These are phyloP conservation scores for Gymnocephalus cernua DNA, from an alignment of 2,113 vertebrate genomes.

Conservation along the genomic window DNA sequence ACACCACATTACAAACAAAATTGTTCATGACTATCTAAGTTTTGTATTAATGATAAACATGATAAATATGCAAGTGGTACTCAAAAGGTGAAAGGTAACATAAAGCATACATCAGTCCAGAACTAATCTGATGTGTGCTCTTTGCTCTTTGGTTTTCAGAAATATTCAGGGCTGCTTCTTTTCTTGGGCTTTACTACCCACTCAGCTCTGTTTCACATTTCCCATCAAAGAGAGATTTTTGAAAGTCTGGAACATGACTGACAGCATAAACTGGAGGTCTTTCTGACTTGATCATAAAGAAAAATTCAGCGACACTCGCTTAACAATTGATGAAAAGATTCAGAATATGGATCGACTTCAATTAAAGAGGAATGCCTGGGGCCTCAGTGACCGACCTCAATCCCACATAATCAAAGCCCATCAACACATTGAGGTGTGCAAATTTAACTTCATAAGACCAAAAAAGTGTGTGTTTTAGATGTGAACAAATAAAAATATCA, in stretches of 20 bases:
- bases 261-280: slow-evolving; percentile 41
- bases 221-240: slow-evolving; percentile 43
- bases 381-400: slow-evolving; percentile 26
- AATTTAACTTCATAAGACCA: slow-evolving; percentile 29
- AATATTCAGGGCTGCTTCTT: slow-evolving; percentile 43
- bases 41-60: background rate
- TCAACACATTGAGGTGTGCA: slow-evolving; percentile 26
- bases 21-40: background rate
- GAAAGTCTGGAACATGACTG: slow-evolving; percentile 51
- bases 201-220: slow-evolving; percentile 41
- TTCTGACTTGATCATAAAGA: slow-evolving; percentile 61
- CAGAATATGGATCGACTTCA: slow-evolving; percentile 40
- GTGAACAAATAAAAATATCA: slow-evolving; percentile 11
- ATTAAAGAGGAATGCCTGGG: slow-evolving; percentile 38
- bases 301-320: slow-evolving; percentile 51
- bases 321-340: slow-evolving; percentile 62
- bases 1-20: slow-evolving; percentile 10
- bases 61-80: slow-evolving; percentile 2
- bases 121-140: slow-evolving; percentile 27
- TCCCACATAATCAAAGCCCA: slow-evolving; percentile 41
- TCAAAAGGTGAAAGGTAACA: slow-evolving; percentile 11
- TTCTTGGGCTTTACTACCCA: slow-evolving; percentile 40
- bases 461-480: slow-evolving; percentile 34
- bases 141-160: slow-evolving; percentile 51
- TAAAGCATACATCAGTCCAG: slow-evolving; percentile 28